Evolutionary conservation across 2,113 vertebrate species (phyloP).

Genomic region (Hyaena hyaena): DNA sequence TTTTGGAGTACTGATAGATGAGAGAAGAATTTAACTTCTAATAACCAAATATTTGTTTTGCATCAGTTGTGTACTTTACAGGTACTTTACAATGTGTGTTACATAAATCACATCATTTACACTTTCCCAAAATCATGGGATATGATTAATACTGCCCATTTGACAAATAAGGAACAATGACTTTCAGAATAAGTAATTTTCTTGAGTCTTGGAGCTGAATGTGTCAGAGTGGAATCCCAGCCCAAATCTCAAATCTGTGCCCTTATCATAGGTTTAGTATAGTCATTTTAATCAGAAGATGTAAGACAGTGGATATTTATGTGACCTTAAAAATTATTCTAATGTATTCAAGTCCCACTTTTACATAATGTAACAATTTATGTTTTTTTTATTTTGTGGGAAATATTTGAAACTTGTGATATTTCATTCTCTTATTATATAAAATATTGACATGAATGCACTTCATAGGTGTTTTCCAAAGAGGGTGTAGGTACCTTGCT

Average conservation of each 20-base stretch:
- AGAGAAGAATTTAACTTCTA: conserved; percentile 16
- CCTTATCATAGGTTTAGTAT: not conserved
- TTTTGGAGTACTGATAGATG: not conserved
- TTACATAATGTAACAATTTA: not conserved
- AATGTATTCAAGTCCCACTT: not conserved
- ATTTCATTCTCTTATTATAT: not conserved
- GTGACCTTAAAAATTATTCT: not conserved
- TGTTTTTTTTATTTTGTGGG: not conserved
- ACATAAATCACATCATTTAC: not conserved
- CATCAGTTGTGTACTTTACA: not conserved
- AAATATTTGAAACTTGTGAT: not conserved
- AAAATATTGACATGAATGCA: not conserved
- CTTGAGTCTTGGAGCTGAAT: not conserved
- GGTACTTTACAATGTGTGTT: not conserved
- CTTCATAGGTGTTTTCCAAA: not conserved
- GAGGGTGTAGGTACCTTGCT: not conserved
- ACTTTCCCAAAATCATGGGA: not conserved
- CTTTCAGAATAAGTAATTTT: not conserved
- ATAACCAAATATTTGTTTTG: not conserved
- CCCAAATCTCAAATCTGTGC: not conserved
- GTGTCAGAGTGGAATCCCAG: not conserved
- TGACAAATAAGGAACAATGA: not conserved
- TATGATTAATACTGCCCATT: not conserved
- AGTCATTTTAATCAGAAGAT: not conserved
- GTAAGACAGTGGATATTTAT: not conserved